Conservation (phyloP, 2,888 invertebrate species). For the Trissolcus brochymenae region DNA sequence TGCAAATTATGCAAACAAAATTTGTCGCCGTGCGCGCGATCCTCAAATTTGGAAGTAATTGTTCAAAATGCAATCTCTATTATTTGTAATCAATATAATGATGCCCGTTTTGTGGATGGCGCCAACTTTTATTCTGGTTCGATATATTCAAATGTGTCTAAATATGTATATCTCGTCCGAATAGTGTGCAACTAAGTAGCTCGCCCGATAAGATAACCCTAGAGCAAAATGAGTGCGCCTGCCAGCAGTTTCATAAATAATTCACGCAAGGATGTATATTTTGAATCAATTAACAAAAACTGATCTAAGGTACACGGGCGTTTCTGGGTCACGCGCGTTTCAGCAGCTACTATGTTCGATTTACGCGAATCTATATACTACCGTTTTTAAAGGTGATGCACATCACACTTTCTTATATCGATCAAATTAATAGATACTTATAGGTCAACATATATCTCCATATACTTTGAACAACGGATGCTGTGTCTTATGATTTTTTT, state of each 20-base stretch:
- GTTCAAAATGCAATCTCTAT: conserved; percentile 10
- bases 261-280: conserved; percentile 35
- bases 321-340: conserved; percentile 29
- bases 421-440: too few relatives aligned
- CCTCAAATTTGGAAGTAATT: neutral
- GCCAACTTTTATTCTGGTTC: conserved; percentile 27
- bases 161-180: conserved; percentile 42
- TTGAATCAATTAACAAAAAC: conserved; percentile 43
- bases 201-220: conserved; percentile 27
- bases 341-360: too few relatives aligned
- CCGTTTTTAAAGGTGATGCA: too few relatives aligned
- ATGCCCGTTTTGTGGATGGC: conserved; percentile 24
- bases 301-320: conserved; percentile 30
- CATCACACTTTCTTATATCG: too few relatives aligned
- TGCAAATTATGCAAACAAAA: conserved; percentile 46
- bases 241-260: conserved; percentile 43
- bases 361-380: too few relatives aligned
- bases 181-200: conserved; percentile 23
- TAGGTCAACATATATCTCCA: too few relatives aligned
- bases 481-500: too few relatives aligned
- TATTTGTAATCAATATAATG: conserved; percentile 26
- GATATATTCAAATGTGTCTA: conserved; percentile 38
- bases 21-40: conserved; percentile 1
- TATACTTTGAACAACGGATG: neutral
- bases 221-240: conserved; percentile 32